Conservation (phyloP, 2,113 vertebrate species). For the Seriola dumerili region DNA sequence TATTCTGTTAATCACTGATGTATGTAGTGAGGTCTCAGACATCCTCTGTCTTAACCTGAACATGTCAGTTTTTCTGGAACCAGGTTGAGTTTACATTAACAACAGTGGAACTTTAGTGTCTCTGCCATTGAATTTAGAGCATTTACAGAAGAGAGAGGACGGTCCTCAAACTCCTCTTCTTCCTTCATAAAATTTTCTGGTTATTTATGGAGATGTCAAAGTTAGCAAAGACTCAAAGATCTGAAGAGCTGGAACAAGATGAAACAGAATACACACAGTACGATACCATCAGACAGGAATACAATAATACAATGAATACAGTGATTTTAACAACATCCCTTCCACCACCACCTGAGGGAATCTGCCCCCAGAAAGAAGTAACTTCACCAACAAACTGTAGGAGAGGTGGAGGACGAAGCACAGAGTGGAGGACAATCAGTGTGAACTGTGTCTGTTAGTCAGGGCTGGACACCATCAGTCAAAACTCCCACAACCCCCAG, state of each 20-base stretch:
- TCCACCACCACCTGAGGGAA: background rate
- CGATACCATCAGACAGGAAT: too few relatives aligned
- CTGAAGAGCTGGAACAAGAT: too few relatives aligned
- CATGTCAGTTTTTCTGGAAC: background rate
- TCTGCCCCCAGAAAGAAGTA: background rate
- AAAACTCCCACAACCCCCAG: conserved; percentile 84
- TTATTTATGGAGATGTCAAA: background rate
- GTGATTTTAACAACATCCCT: background rate
- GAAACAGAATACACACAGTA: background rate
- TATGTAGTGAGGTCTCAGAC: background rate
- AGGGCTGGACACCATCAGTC: conserved; percentile 89
- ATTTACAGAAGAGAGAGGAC: too few relatives aligned
- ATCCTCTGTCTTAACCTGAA: background rate
- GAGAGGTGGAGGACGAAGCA: conserved; percentile 3
- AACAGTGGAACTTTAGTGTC: too few relatives aligned
- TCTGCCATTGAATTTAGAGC: too few relatives aligned
- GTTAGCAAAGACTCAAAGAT: background rate
- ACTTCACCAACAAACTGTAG: background rate
- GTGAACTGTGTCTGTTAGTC: conserved; percentile 78
- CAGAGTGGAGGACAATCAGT: conserved; percentile 12
- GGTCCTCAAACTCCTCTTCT: too few relatives aligned
- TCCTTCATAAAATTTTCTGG: background rate
- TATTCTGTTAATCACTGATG: background rate
- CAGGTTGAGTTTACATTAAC: too few relatives aligned
- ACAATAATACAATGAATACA: background rate